Base-by-base conservation (phyloP, 1,140 invertebrate genomes). In the Drosophila miranda region DNA sequence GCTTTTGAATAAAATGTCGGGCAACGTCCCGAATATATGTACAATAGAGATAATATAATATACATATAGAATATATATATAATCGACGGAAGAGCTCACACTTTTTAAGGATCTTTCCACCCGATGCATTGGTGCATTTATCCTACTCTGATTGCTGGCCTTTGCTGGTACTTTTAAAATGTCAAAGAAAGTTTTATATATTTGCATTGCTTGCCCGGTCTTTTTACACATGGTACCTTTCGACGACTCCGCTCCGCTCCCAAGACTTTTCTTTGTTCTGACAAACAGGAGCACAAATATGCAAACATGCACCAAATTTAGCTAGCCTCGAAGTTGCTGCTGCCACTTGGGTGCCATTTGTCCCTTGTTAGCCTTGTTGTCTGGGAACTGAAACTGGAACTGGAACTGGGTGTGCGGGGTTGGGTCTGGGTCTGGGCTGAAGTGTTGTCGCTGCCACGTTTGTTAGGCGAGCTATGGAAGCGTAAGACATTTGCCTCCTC, bases 401-500 rank as follows among this genome's bases (percentile, higher is more conserved):
- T 38, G 2, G 11, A 2, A 5, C 28, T 52, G 28, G 11, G 9
- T 38, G 2, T 38, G 9, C 11, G 34, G 26, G 8, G 30, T 3
- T 2, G 11, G 34, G 11, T 38, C 34, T 38, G 34, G 34, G 3
- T 38, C 34, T 38, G 34, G 1, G 11, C 11, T 38, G 34, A 38
- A 62, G 58, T 63, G 58, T 52, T 56, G 60, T 52, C 46, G 50
- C 51, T 70, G 56, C 54, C 81, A 69, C 78, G 77, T 86, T 87
- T 84, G 81, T 87, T 86, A 86, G 82, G 55, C 73, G 75, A 75
- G 57, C 45, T 61, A 78, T 51, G 69, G 56, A 77, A 84, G 73
- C 82, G 69, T 86, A 86, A 86, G 81, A 77, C 74, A 78, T 78
- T 84, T 84, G 69, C 77, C 80, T 80, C 67, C 77, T 73, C 86